Evolutionary conservation across 2,888 invertebrate genomes (phyloP).

Genomic region (Lumbricus terrestris): DNA sequence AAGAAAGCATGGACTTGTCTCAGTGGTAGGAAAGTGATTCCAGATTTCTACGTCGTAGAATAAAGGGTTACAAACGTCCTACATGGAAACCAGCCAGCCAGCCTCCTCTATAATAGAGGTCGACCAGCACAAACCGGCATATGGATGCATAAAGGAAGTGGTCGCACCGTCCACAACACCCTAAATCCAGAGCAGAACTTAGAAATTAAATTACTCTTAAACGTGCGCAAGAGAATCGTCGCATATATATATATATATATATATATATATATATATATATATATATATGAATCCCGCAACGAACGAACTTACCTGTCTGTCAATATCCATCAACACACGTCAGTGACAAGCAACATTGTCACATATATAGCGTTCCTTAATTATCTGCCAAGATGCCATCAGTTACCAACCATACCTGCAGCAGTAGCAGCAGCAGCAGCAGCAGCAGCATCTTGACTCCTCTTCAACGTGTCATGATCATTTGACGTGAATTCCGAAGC

Average conservation of each 20-base stretch:
- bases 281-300: background rate
- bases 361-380: background rate
- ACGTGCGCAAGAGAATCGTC: no score
- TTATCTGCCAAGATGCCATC: background rate
- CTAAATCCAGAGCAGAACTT: no score
- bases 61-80: background rate
- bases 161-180: background rate
- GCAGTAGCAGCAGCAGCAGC: no score
- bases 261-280: no score
- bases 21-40: background rate
- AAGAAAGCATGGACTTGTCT: no score
- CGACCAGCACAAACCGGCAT: background rate
- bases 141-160: background rate
- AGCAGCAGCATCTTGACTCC: background rate
- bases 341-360: background rate
- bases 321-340: background rate
- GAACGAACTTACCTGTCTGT: background rate
- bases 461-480: conserved; percentile 18
- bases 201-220: no score
- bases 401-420: no score
- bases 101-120: no score
- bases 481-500: background rate
- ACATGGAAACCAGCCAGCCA: background rate
- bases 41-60: background rate
- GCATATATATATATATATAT: no score